Percentiles rank a stretch among this genome's conserved stretches.
These are phyloP conservation scores for Pipistrellus pygmaeus DNA, from an alignment of 2,797 vertebrate species.

Conservation along the genomic window DNA sequence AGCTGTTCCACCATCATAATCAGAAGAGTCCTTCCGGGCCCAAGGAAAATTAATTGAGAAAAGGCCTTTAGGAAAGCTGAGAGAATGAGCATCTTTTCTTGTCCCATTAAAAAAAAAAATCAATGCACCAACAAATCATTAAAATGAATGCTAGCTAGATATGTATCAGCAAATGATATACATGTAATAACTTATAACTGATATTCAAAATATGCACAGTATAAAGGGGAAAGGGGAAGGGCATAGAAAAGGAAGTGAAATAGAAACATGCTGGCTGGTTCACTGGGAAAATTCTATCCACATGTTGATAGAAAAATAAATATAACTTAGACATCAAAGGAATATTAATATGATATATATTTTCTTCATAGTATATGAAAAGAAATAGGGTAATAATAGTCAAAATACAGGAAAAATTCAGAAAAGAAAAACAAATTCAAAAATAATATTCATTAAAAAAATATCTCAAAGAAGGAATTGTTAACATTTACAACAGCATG, in stretches of 20 bases:
- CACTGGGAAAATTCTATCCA: neutral
- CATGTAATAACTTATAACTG: neutral
- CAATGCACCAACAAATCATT: neutral
- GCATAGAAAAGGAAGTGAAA: neutral
- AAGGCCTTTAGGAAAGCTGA: neutral
- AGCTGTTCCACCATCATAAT: neutral
- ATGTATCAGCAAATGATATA: neutral
- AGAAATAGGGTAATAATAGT: neutral
- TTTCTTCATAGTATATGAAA: neutral
- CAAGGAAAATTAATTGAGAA: neutral
- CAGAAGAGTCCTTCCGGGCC: neutral
- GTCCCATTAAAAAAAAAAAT: neutral
- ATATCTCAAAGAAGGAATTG: neutral
- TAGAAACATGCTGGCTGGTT: neutral
- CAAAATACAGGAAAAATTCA: neutral
- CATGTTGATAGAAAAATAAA: neutral
- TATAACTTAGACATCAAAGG: neutral
- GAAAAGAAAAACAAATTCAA: neutral
- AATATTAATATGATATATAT: neutral
- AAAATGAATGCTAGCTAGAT: neutral
- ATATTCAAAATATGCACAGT: neutral
- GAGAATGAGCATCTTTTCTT: neutral
- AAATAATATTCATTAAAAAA: neutral
- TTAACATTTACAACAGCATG: no score
- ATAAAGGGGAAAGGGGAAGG: neutral